phyloP scores from a whole-genome alignment of 37 sponge, comb jelly and placozoan genomes.

The Mnemiopsis leidyi region DNA sequence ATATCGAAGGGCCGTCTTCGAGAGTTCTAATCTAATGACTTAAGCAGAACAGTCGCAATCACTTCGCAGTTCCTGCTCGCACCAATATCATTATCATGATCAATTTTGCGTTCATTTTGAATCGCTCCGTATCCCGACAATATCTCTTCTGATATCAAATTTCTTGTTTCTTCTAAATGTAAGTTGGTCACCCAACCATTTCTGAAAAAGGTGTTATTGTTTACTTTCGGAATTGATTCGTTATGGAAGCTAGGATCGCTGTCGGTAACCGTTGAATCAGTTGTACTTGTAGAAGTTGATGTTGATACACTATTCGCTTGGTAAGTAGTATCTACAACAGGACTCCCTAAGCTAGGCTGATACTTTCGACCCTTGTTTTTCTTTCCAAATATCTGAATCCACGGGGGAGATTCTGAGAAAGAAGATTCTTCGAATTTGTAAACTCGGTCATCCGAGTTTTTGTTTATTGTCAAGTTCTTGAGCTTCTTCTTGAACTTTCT shows the following conservation, averaged over 20 bases:
- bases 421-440: background rate
- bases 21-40: too few relatives aligned
- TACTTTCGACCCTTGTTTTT: background rate
- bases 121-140: background rate
- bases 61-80: too few relatives aligned
- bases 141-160: background rate
- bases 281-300: background rate
- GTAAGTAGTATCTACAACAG: background rate
- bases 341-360: background rate
- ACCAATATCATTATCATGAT: too few relatives aligned
- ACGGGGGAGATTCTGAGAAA: background rate
- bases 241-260: too few relatives aligned
- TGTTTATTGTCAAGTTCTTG: background rate
- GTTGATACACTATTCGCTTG: background rate
- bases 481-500: background rate
- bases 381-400: background rate
- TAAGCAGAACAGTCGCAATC: too few relatives aligned
- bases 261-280: too few relatives aligned
- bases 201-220: background rate
- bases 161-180: background rate
- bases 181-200: background rate
- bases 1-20: too few relatives aligned
- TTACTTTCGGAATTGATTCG: background rate
- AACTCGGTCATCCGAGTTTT: background rate
- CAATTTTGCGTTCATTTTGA: background rate